Evolutionary conservation across 2,113 vertebrate species (phyloP).

Genomic region (Planiliza haematocheilus): DNA sequence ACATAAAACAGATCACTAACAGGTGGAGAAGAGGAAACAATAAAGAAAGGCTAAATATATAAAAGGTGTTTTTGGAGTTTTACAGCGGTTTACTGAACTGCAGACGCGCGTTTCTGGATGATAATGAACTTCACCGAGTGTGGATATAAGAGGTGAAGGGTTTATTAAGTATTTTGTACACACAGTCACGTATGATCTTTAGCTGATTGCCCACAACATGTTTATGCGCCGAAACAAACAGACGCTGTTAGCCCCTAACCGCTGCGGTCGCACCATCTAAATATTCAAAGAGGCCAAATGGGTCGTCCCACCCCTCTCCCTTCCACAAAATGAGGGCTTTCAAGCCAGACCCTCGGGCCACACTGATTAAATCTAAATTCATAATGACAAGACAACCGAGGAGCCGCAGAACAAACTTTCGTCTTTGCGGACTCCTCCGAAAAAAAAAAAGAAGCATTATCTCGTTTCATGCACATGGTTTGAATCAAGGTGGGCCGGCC

Average conservation of each 20-base stretch:
- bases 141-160: constrained; percentile 8
- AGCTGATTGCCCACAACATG: constrained; percentile 22
- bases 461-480: constrained; percentile 59
- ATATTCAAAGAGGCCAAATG: constrained; percentile 44
- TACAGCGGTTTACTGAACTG: constrained; percentile 7
- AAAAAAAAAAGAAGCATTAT: constrained; percentile 42
- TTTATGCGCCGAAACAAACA: constrained; percentile 42
- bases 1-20: constrained; percentile 48
- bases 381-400: constrained; percentile 52
- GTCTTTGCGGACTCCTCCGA: constrained; percentile 26
- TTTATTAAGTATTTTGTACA: constrained; percentile 17
- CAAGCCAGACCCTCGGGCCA: constrained; percentile 26
- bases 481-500: constrained; percentile 59
- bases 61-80: constrained; percentile 4
- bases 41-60: constrained; percentile 12
- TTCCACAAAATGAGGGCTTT: constrained; percentile 41
- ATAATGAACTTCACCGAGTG: constrained; percentile 12
- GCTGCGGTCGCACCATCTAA: constrained; percentile 30
- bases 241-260: constrained; percentile 25
- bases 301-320: neutral
- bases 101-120: neutral
- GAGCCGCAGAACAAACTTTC: constrained; percentile 30
- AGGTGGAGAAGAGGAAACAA: constrained; percentile 42
- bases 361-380: constrained; percentile 36
- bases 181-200: constrained; percentile 24